These are phyloP conservation scores for Atta texana DNA, from an alignment of 1,140 invertebrate species.

Conservation along the genomic window DNA sequence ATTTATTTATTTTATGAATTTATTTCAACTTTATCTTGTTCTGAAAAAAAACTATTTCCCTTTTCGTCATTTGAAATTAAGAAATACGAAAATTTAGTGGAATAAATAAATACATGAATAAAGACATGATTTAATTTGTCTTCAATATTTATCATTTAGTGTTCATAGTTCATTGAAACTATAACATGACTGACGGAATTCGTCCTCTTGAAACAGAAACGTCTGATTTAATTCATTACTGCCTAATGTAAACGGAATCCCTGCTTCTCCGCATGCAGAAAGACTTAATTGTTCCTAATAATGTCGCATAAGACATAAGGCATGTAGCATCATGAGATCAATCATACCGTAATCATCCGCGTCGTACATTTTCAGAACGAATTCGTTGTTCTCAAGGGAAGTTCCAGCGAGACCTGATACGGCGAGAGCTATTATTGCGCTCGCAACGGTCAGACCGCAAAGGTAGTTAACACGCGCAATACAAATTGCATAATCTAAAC, in stretches of 20 bases:
- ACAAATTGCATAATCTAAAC: slow-evolving; percentile 55
- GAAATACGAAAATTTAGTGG: background rate
- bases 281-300: slow-evolving; percentile 2
- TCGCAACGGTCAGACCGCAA: slow-evolving; percentile 43
- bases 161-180: background rate
- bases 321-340: slow-evolving; percentile 17
- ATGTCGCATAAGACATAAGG: background rate
- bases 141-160: background rate
- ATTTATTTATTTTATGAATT: background rate
- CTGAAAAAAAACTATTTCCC: too few species aligned
- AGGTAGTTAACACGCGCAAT: slow-evolving; percentile 58
- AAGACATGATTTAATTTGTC: background rate
- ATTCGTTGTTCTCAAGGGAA: slow-evolving; percentile 17
- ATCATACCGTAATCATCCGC: slow-evolving; percentile 29
- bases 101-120: background rate
- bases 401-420: slow-evolving; percentile 24
- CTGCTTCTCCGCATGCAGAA: background rate
- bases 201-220: background rate
- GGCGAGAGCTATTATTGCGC: slow-evolving; percentile 52
- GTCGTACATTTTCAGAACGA: background rate
- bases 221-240: background rate
- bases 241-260: background rate
- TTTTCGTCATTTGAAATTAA: background rate
- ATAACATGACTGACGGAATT: background rate
- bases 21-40: background rate